These are phyloP conservation scores for Lasioglossum albipes DNA, from an alignment of 1,140 invertebrate genomes.

Conservation along the genomic window DNA sequence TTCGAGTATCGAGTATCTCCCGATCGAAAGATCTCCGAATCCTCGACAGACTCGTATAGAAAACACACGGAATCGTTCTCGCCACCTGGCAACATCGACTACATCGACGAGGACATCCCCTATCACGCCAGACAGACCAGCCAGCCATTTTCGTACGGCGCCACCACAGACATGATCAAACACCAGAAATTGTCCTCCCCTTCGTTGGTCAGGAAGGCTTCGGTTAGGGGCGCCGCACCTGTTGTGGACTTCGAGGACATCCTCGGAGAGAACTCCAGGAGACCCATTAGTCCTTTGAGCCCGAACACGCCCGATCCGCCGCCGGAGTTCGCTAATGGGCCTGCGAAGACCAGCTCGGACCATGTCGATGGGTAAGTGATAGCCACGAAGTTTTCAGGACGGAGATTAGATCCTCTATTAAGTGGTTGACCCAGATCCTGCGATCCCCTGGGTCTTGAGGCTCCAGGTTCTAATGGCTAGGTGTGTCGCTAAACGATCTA, in stretches of 20 bases:
- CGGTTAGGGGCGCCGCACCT: constrained; percentile 75
- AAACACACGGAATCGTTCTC: constrained; percentile 71
- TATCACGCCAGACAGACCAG: constrained; percentile 91
- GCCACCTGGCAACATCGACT: constrained; percentile 75
- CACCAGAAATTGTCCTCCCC: constrained; percentile 86
- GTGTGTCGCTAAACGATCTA: too few species aligned
- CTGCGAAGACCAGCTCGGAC: constrained; percentile 56
- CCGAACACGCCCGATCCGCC: constrained; percentile 72
- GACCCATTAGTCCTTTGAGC: constrained; percentile 65
- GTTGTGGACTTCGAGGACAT: constrained; percentile 81
- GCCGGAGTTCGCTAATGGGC: constrained; percentile 73
- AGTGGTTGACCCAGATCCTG: neutral
- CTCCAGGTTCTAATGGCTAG: too few species aligned
- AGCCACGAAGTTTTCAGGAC: neutral
- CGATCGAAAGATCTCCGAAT: constrained; percentile 63
- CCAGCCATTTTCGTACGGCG: constrained; percentile 90
- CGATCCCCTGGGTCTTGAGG: neutral
- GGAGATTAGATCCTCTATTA: neutral
- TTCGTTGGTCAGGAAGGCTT: constrained; percentile 86
- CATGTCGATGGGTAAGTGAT: constrained; percentile 71
- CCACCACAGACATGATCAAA: constrained; percentile 82
- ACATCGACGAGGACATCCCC: constrained; percentile 84
- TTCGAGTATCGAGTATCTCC: constrained; percentile 68
- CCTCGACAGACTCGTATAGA: constrained; percentile 60
- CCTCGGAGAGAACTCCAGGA: constrained; percentile 67